Base-by-base conservation (phyloP, 2,113 vertebrate species). In the Sebastes fasciatus region DNA sequence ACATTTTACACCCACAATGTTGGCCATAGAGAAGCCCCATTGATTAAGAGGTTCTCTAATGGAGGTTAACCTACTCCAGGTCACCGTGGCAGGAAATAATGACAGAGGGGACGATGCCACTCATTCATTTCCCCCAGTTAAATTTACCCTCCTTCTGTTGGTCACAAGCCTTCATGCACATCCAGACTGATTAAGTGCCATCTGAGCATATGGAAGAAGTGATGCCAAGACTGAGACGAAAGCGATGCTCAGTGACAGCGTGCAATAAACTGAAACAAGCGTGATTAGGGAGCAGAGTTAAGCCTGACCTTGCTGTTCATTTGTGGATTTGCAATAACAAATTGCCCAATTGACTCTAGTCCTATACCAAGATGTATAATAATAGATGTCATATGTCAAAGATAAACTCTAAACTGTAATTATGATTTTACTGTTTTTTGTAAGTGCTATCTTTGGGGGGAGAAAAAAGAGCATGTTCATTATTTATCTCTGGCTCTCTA, bases 61-160 rank as follows among this genome's bases (percentile, higher is more conserved):
- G 40, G 67, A 73, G 77, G 72, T 79, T 71, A 75, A 66, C 61
- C 64, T 51, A 60, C 61, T 58, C 13, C 57, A 45, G 72, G 58
- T 84, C 86, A 88, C 80, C 62, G 88, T 77, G 34, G 58, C 65
- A 71, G 65, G 57, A 72, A 85, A 82, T 69, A 78, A 71, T 61
- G 34, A 73, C 62, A 79, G 45, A 70, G 43, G 46, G 49, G 21
- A 13, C 12, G 23, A 64, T 40, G 51, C 34, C 60, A 46, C 43
- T 74, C 51, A 23, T 62, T 67, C 65, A 23, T 34, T 70, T 55
- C 7, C 73, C 57, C 42, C 46, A 40, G 52, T 63, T 81, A 62
- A 26, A 62, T 60, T 52, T n/a, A 63, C 2, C 40, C 23, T 70
- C 46, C 64, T 57, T 73, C 60, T 77, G 34, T 34, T 34, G 60